Conservation (phyloP, 2,113 vertebrate genomes). For the Lanius collurio region DNA sequence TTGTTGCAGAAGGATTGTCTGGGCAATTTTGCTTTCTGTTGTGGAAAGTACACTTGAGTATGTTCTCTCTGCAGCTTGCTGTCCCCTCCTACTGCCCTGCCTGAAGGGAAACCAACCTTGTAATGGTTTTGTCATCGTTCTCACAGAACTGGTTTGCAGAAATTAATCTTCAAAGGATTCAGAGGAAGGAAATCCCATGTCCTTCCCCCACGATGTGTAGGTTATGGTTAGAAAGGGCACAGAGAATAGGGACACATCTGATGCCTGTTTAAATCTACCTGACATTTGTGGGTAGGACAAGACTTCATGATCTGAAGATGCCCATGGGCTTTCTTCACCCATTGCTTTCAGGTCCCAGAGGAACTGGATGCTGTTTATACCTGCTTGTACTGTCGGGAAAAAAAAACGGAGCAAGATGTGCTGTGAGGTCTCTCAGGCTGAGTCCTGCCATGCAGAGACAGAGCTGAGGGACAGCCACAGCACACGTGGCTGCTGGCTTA, state of each 20-base stretch:
- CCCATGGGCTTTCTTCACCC: not conserved
- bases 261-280: not conserved
- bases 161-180: not conserved
- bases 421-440: not conserved
- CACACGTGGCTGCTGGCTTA: rapidly evolving
- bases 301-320: not conserved
- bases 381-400: rapidly evolving
- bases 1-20: not conserved
- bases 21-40: not conserved
- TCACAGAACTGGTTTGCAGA: not conserved
- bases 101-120: not conserved
- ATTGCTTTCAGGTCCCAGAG: not conserved
- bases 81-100: not conserved
- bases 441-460: not conserved
- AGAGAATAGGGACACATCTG: not conserved
- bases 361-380: not conserved
- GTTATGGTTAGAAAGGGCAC: not conserved
- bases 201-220: rapidly evolving
- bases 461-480: not conserved
- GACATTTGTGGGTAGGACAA: not conserved
- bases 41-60: not conserved
- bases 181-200: not conserved
- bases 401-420: not conserved
- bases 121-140: not conserved
- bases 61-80: not conserved